Conservation (phyloP, 2,888 invertebrate species). For the Chaetoderma sp. region DNA sequence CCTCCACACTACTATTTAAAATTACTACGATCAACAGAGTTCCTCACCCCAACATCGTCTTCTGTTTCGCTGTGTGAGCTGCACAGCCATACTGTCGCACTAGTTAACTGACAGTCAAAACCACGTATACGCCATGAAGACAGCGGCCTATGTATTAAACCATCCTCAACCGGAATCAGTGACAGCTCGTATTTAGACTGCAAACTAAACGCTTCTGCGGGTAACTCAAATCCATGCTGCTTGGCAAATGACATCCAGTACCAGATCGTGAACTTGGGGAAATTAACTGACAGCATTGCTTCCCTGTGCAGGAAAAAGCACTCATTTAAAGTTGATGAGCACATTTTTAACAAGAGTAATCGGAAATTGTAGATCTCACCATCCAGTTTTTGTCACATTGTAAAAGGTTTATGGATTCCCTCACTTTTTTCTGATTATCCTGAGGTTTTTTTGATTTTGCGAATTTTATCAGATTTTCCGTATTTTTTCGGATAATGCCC, state of each 20-base stretch:
- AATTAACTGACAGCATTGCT: constrained; percentile 85
- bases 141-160: constrained; percentile 84
- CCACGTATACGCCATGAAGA: constrained; percentile 93
- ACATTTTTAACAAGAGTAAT: too few species aligned
- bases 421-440: too few species aligned
- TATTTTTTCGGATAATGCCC: too few species aligned
- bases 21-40: too few species aligned
- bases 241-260: constrained; percentile 99
- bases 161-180: constrained; percentile 82
- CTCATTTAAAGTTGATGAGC: too few species aligned
- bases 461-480: too few species aligned
- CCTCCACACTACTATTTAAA: too few species aligned
- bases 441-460: too few species aligned
- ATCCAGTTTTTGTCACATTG: too few species aligned
- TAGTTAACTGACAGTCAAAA: constrained; percentile 87
- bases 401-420: too few species aligned
- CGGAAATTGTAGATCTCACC: too few species aligned
- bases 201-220: constrained; percentile 57
- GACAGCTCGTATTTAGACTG: constrained; percentile 71
- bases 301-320: constrained; percentile 76
- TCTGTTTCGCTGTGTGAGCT: constrained; percentile 21
- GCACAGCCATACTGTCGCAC: constrained; percentile 72
- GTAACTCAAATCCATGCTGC: constrained; percentile 79
- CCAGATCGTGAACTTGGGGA: constrained; percentile 83
- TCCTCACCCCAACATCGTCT: background rate